phyloP scores from a whole-genome alignment of 2,797 vertebrate genomes.

The Spinus pinus region DNA sequence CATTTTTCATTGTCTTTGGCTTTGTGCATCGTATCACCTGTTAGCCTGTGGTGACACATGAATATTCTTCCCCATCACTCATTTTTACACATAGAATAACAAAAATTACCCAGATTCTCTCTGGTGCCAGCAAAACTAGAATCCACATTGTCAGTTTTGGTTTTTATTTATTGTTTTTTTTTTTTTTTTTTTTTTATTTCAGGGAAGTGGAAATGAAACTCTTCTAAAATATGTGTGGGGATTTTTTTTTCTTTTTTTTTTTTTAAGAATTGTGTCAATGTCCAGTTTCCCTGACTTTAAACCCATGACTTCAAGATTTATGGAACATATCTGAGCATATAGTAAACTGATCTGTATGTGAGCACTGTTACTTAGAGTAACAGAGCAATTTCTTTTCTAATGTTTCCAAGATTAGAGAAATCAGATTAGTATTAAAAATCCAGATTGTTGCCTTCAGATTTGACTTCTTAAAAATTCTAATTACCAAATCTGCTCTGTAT shows the following conservation, averaged over 20 bases:
- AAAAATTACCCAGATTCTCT: not conserved
- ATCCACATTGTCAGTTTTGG: not conserved
- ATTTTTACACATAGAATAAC: not conserved
- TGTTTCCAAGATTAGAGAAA: not conserved
- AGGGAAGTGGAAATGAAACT: not conserved
- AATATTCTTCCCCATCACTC: not conserved
- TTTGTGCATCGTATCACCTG: not conserved
- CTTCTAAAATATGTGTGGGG: not conserved
- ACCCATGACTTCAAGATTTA: not conserved
- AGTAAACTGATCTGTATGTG: not conserved
- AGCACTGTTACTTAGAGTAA: not conserved
- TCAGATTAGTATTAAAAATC: not conserved
- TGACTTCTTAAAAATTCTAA: not conserved
- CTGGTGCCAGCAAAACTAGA: not conserved
- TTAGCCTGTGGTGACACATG: not conserved
- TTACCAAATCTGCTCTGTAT: not conserved
- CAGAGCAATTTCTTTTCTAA: not conserved
- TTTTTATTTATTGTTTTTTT: not conserved
- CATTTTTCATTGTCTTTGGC: not conserved
- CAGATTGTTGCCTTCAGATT: not conserved
- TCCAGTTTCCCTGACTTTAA: not conserved
- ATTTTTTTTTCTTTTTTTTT: not conserved
- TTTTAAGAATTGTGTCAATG: rapidly evolving
- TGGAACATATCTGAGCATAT: not conserved
- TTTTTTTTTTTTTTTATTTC: not conserved